Conservation (phyloP, 2,797 vertebrate species). For the Hoplostethus mediterraneus region DNA sequence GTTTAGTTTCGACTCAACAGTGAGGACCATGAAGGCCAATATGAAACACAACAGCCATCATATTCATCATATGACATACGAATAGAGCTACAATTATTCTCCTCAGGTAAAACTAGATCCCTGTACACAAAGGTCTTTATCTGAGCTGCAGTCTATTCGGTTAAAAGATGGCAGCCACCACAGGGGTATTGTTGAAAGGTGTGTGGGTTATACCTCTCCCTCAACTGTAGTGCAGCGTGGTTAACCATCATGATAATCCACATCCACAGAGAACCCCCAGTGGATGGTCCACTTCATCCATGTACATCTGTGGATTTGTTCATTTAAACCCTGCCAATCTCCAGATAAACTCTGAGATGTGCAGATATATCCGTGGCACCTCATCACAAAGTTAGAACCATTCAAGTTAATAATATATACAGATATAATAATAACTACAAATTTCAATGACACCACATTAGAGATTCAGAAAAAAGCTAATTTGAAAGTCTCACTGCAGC, state of each 20-base stretch:
- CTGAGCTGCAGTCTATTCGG: no score
- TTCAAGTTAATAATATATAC: background rate
- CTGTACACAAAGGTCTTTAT: no score
- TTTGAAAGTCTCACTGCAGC: background rate
- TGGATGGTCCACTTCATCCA: no score
- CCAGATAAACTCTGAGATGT: background rate
- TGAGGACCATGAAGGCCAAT: conserved; percentile 2
- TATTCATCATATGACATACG: conserved; percentile 18
- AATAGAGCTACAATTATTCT: conserved; percentile 6
- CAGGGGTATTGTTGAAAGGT: no score
- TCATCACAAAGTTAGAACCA: conserved; percentile 1
- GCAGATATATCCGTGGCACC: background rate
- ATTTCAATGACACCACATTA: conserved; percentile 17
- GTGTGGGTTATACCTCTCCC: no score
- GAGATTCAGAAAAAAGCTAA: background rate
- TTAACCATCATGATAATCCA: no score
- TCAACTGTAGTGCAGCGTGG: background rate
- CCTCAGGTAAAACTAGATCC: background rate
- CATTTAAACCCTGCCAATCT: background rate
- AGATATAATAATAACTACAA: no score
- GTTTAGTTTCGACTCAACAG: background rate
- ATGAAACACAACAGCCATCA: conserved; percentile 3
- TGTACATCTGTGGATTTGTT: background rate
- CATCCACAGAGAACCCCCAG: no score
- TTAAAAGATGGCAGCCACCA: no score